Evolutionary conservation across 1,140 invertebrate genomes (phyloP), one percentile per base, ranked within the genome.

Genomic region (Luehdorfia chinensis): DNA sequence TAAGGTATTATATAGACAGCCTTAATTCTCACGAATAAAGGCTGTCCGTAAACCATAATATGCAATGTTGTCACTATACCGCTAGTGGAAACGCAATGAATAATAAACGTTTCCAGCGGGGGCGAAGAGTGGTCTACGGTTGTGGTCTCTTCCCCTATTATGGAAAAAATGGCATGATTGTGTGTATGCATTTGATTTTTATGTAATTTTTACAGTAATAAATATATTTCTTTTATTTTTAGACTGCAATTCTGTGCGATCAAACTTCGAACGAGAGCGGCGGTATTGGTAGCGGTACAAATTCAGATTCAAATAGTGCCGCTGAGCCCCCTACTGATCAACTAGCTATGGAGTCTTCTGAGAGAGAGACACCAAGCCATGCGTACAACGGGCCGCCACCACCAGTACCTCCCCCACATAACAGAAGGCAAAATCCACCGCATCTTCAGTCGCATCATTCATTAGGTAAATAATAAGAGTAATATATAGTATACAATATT

Each of bases 301-400:
- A 66, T 1, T 41, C 76, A 0, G 81, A 85, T 15, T 39, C 71
- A 4, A 81, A 56, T 50, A 79, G 41, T 32, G 74, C 58, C 51
- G 89, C 58, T 0, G 81, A 85, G 21, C 72, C 78, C 0, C 76
- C 75, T 27, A 83, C 89, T 2, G 91, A 93, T 62, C 92, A 93
- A 64, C 69, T 93, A 39, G 91, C 92, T 1, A 77, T 93, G 52
- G 92, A 93, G 60, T 90, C 91, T 12, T 75, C 90, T 1, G 91
- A 92, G 45, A 87, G 91, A 51, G 88, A 92, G 55, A 74, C 79
- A 58, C 84, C 79, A 12, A 88, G 87, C 44, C 79, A 89, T 19
- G 79, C 88, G 1, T 88, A 89, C 55, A 88, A 87, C 36, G 86
- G 84, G 13, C 84, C 87, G 2, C 87, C 88, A 1, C 79, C 88